A percentile compares a stretch with the other conserved stretches of the same genome.
phyloP scores from a whole-genome alignment of 1,140 invertebrate genomes.

The Drosophila kepulauana region DNA sequence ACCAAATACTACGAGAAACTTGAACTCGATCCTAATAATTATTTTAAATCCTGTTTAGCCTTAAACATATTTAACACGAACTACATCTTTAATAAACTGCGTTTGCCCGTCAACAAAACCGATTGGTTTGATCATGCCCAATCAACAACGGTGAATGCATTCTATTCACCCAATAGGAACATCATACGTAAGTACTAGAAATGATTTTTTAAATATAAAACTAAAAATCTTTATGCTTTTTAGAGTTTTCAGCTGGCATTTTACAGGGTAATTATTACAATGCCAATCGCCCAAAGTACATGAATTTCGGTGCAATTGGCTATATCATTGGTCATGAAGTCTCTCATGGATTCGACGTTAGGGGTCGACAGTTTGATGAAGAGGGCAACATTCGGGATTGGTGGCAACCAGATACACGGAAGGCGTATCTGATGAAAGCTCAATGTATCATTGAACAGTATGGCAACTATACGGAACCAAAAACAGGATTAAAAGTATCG shows the following conservation, averaged over 20 bases:
- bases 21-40: constrained; percentile 88
- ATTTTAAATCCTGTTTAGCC: constrained; percentile 91
- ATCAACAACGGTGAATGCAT: constrained; percentile 93
- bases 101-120: constrained; percentile 92
- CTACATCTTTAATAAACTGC: constrained; percentile 91
- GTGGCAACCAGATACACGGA: constrained; percentile 92
- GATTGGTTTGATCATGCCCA: constrained; percentile 92
- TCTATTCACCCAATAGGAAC: constrained; percentile 93
- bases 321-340: constrained; percentile 97
- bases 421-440: constrained; percentile 91
- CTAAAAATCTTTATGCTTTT: neutral
- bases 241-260: constrained; percentile 95
- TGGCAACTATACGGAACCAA: constrained; percentile 91
- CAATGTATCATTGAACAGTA: constrained; percentile 96
- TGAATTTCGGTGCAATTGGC: constrained; percentile 97
- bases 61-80: constrained; percentile 91
- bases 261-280: constrained; percentile 95
- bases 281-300: constrained; percentile 92
- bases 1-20: constrained; percentile 91
- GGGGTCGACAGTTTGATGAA: constrained; percentile 95
- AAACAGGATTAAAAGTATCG: constrained; percentile 89
- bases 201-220: too few species aligned
- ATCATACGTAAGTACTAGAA: constrained; percentile 89
- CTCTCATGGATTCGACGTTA: constrained; percentile 96
- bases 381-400: constrained; percentile 94